Evolutionary conservation across 2,888 invertebrate genomes (phyloP).

Genomic region (Drosophila flavopinicola): DNA sequence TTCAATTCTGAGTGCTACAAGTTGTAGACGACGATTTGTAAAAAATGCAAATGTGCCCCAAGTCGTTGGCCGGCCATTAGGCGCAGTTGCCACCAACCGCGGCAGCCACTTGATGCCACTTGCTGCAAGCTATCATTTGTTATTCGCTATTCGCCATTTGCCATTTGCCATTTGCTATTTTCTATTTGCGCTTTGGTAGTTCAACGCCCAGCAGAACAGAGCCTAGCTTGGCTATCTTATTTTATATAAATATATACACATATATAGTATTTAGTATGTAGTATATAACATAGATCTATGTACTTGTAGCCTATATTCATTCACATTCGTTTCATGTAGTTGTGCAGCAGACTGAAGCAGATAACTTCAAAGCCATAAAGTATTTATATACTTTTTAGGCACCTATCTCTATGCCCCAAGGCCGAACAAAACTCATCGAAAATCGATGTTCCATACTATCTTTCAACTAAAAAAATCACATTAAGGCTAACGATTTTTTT

Average conservation of each 20-base stretch:
- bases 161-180: too few species aligned
- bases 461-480: too few species aligned
- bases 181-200: slow-evolving; percentile 34
- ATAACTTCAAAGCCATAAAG: too few species aligned
- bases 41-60: slow-evolving; percentile 67
- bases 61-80: slow-evolving; percentile 39
- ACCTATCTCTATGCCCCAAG: too few species aligned
- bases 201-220: slow-evolving; percentile 24
- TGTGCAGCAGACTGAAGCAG: too few species aligned
- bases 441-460: too few species aligned
- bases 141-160: too few species aligned
- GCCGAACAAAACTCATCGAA: too few species aligned
- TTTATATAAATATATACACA: slow-evolving; percentile 14
- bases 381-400: too few species aligned
- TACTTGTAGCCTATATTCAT: not conserved
- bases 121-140: slow-evolving; percentile 54
- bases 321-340: too few species aligned
- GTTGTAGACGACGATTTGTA: slow-evolving; percentile 67
- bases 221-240: slow-evolving; percentile 27
- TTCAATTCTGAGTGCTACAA: slow-evolving; percentile 65
- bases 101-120: slow-evolving; percentile 41
- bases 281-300: not conserved
- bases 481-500: too few species aligned
- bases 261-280: not conserved
- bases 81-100: slow-evolving; percentile 54